Evolutionary conservation across 1,140 invertebrate species (phyloP).

Genomic region (Tetraneura akinire): DNA sequence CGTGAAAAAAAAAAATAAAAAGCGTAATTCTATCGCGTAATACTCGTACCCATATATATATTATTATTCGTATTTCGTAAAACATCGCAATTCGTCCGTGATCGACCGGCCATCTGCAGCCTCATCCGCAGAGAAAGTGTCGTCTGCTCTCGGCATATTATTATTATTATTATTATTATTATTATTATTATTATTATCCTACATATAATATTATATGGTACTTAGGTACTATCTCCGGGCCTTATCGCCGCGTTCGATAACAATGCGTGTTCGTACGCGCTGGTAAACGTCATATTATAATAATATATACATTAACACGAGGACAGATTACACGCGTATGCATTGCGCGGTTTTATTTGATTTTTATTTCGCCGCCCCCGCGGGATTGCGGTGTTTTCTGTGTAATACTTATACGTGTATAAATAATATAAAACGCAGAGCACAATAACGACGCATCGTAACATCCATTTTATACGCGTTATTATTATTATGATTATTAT

Average conservation of each 20-base stretch:
- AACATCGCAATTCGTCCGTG: slow-evolving; percentile 7
- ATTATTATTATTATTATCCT: no score
- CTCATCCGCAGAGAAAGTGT: not conserved
- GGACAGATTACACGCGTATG: slow-evolving; percentile 10
- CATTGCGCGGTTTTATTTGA: not conserved
- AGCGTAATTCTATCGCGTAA: not conserved
- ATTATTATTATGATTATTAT: no score
- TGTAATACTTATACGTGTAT: no score
- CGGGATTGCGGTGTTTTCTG: no score
- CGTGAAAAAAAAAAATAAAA: slow-evolving; percentile 17
- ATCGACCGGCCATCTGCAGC: slow-evolving; percentile 16
- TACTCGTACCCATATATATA: no score
- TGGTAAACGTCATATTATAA: no score
- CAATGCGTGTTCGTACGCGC: no score
- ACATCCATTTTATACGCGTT: not conserved
- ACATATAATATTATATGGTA: no score
- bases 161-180: no score
- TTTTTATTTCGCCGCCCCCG: no score
- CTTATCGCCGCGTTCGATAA: not conserved
- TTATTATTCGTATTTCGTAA: not conserved
- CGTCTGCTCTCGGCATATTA: not conserved
- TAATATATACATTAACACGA: not conserved
- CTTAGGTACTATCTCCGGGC: not conserved
- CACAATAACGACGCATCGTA: no score
- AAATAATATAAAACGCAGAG: no score